Evolutionary conservation across 2,888 invertebrate genomes (phyloP).

Genomic region (Isoperla grammatica): DNA sequence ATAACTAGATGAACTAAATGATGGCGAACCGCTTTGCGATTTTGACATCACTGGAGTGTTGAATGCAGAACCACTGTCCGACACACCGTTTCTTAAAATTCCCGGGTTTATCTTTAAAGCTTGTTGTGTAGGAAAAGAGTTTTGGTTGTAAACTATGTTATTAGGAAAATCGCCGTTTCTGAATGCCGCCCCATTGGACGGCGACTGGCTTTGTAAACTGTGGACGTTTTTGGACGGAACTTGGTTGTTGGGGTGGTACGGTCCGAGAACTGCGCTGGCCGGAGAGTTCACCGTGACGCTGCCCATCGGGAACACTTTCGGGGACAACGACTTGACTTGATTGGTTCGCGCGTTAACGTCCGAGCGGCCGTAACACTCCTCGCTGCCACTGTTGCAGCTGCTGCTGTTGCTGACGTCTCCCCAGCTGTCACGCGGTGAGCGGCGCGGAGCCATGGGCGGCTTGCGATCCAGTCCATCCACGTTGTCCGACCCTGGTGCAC

Average conservation of each 20-base stretch:
- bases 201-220: not conserved
- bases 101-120: not conserved
- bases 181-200: not conserved
- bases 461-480: slow-evolving; percentile 46
- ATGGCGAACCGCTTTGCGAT: not conserved
- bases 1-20: not conserved
- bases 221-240: slow-evolving; percentile 21
- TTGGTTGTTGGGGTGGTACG: not conserved
- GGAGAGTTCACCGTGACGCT: slow-evolving; percentile 74
- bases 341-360: not conserved
- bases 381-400: slow-evolving; percentile 34
- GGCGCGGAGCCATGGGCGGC: slow-evolving; percentile 57
- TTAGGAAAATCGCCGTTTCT: not conserved
- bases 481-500: slow-evolving; percentile 15
- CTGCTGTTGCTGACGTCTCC: slow-evolving; percentile 44
- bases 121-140: not conserved
- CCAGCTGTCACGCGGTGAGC: slow-evolving; percentile 51
- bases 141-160: not conserved
- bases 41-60: too few species aligned
- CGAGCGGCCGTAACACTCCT: not conserved
- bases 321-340: slow-evolving; percentile 48
- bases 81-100: slow-evolving; percentile 5
- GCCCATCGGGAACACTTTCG: slow-evolving; percentile 77
- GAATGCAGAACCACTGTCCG: slow-evolving; percentile 7
- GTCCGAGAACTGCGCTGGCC: slow-evolving; percentile 71